Base-by-base conservation (phyloP, 2,888 invertebrate genomes). In the Oxystoma pomonae region DNA sequence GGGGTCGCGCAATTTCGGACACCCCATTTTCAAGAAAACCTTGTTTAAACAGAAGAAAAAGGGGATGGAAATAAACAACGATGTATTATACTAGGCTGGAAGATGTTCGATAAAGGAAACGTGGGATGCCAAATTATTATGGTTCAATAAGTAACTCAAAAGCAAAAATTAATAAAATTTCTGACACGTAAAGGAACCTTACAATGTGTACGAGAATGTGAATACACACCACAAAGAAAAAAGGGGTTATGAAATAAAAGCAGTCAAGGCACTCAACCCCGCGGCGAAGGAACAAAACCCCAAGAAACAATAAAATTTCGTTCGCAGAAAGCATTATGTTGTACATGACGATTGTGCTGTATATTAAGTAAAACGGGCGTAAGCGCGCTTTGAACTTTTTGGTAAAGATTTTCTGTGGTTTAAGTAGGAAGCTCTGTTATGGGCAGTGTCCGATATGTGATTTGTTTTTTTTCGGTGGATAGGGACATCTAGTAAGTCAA, bases 261-360 rank as follows among this genome's bases (percentile, higher is more conserved):
- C 20, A 16, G 18, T 16, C 49, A 21, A 17, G 35, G 56, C 21
- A 16, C 63, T 65, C 59, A 59, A 63, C 63, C 65, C 61, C n/a
- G 51, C 19, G 63, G 63, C 60, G 61, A 61, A 58, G 57, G 60
- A 61, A 65, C 65, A 65, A 65, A 65, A 63, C 61, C 53, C 57
- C 17, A 61, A 61, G 66, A 66, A 63, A 63, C 66, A 66, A 66
- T 66, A 63, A 66, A 66, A 66, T 61, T 61, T 55, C 59, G 63
- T 57, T 35, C 19, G 55, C 35, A 61, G 59, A 61, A 65, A 64
- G 62, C 62, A 60, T 65, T 62, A 58, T 59, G 60, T 20, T 50
- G 57, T 5, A 19, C 53, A 61, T 61, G 57, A 61, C 56, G 61
- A 64, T 52, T 55, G 55, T 22, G 35, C 20, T n/a, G n/a, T n/a